These are phyloP conservation scores for Scylla paramamosain DNA, from an alignment of 1,140 invertebrate genomes.

Conservation along the genomic window DNA sequence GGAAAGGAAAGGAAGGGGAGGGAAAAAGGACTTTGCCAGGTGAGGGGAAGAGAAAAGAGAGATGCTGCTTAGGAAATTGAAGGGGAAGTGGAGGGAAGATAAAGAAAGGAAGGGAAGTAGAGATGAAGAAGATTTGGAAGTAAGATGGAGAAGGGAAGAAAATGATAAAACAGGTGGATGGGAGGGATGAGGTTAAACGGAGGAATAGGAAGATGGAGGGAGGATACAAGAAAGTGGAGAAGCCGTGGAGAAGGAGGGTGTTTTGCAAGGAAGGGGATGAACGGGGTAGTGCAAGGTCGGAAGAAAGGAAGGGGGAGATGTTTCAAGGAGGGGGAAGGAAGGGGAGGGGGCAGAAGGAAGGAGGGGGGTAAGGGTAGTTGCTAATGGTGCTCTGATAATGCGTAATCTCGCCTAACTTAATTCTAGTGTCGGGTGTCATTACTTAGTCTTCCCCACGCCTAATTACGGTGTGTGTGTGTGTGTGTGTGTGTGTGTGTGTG, in stretches of 20 bases:
- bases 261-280: too few relatives aligned
- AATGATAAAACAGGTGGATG: not conserved
- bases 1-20: too few relatives aligned
- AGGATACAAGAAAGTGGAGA: not conserved
- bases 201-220: not conserved
- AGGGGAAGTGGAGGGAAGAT: not conserved
- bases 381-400: not conserved
- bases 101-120: not conserved
- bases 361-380: not conserved
- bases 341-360: not conserved
- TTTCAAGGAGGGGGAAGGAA: too few relatives aligned
- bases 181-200: not conserved
- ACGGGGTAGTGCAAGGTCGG: too few relatives aligned
- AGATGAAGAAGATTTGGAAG: not conserved
- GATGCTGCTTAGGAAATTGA: too few relatives aligned
- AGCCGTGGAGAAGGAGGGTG: not conserved
- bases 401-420: not conserved
- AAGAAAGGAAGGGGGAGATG: too few relatives aligned
- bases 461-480: not conserved
- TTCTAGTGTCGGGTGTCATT: conserved; percentile 6
- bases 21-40: too few relatives aligned
- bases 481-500: conserved; percentile 3
- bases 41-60: too few relatives aligned
- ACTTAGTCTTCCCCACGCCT: not conserved
- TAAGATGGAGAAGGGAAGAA: not conserved